phyloP scores from a whole-genome alignment of 2,888 invertebrate genomes.

The Melitaea athalia region DNA sequence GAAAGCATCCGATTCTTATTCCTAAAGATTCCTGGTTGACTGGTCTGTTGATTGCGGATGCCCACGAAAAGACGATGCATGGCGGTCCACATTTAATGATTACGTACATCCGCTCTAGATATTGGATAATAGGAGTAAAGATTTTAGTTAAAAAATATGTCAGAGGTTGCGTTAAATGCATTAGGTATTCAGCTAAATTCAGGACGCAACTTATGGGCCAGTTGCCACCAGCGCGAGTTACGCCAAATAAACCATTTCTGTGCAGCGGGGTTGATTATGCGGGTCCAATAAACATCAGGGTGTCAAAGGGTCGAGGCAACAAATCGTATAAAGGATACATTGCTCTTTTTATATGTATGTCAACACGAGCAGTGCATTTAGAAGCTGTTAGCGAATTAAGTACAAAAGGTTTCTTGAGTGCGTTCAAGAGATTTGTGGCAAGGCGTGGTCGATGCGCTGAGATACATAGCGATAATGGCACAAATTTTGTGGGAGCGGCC shows the following conservation, averaged over 20 bases:
- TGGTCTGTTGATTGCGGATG: slow-evolving; percentile 1
- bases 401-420: background rate
- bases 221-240: background rate
- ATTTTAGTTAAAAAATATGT: background rate
- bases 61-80: background rate
- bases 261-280: slow-evolving; percentile 8
- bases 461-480: background rate
- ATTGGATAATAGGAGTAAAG: background rate
- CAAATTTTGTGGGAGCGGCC: background rate
- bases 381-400: slow-evolving; percentile 3
- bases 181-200: slow-evolving; percentile 2
- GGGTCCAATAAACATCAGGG: background rate
- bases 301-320: background rate
- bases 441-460: background rate
- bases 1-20: background rate
- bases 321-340: background rate
- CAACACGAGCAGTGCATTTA: background rate
- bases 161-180: background rate
- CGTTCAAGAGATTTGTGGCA: background rate
- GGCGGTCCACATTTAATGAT: background rate
- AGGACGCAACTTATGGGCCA: background rate
- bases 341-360: background rate
- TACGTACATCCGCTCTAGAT: background rate
- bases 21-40: background rate
- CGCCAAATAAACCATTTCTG: background rate